Base-by-base conservation (phyloP, 2,113 vertebrate genomes). In the Coracopsis vasa region DNA sequence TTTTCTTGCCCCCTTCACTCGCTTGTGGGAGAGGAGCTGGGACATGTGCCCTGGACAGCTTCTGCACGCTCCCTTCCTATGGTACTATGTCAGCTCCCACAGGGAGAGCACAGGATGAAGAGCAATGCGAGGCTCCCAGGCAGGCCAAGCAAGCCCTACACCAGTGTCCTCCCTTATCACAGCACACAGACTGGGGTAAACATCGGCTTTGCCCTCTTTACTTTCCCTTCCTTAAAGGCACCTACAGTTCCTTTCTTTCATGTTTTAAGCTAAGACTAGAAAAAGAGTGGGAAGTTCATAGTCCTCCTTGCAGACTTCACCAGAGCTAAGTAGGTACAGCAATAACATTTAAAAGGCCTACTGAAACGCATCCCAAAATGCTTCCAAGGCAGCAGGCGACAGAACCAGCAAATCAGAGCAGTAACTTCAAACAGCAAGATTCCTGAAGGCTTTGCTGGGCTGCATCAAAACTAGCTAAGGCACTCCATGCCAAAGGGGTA, bases 21-120 rank as follows among this genome's bases (percentile, higher is more conserved):
- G 1, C 16, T 33, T 58, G 10, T 18, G 37, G 24, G 9, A 91
- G 47, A 84, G 33, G 6, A 84, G 10, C 10, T 0, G 0, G 28
- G 16, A 47, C 23, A 73, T 10, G 6, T 5, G 4, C 23, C 20
- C 37, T 2, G 9, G 42, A 20, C 33, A 89, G 37, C 47, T 86
- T 80, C 85, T 54, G 51, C 24, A 64, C 0, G 1, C 25, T 48
- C 21, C n/a, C 18, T 67, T 93, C 31, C 28, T n/a, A 47, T 15
- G 21, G 48, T 41, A 54, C 16, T 20, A 25, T 41, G 29, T 86
- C 48, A 86, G 37, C 20, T 51, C 23, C 75, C 17, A 28, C 45
- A 82, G 45, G 4, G 13, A 39, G n/a, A 90, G 73, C 16, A 24
- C 69, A 37, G 21, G 19, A 37, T 19, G 35, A 84, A 72, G 18